Evolutionary conservation across 2,888 invertebrate genomes (phyloP).

Genomic region (Drosophila maculinotata): DNA sequence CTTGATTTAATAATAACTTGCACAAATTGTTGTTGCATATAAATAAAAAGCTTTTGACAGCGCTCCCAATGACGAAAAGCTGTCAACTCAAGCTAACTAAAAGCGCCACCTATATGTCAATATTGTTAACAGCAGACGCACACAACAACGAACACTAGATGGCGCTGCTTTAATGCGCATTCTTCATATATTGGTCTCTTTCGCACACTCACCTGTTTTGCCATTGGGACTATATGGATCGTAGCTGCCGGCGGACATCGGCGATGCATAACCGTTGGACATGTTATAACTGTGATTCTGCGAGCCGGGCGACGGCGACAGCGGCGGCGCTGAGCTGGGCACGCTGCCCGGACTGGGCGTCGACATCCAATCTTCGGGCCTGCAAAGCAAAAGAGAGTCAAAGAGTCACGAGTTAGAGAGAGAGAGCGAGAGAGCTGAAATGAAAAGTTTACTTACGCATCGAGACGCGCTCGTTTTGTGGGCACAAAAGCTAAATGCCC

Average conservation of each 20-base stretch:
- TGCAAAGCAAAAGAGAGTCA: constrained; percentile 35
- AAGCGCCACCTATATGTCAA: constrained; percentile 37
- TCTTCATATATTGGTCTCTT: not conserved
- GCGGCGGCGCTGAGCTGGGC: constrained; percentile 87
- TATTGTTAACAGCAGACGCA: not conserved
- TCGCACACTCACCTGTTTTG: constrained; percentile 91
- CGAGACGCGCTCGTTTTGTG: constrained; percentile 86
- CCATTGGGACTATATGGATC: constrained; percentile 96
- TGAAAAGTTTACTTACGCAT: constrained; percentile 78
- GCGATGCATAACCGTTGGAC: constrained; percentile 92
- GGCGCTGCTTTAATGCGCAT: constrained; percentile 20
- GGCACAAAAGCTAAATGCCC: constrained; percentile 83
- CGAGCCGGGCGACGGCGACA: constrained; percentile 89
- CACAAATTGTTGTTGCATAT: too few species aligned
- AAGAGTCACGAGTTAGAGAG: not conserved
- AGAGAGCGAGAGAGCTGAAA: not conserved
- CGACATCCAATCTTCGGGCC: constrained; percentile 88
- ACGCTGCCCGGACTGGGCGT: constrained; percentile 87
- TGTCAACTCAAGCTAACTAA: not conserved
- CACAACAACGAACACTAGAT: constrained; percentile 26
- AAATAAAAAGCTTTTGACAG: not conserved
- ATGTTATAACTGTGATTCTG: constrained; percentile 85
- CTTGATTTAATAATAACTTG: too few species aligned
- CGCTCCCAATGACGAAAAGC: not conserved
- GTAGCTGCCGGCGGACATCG: constrained; percentile 94